Base-by-base conservation (phyloP, 1,140 invertebrate genomes). In the Drosophila kikkawai region DNA sequence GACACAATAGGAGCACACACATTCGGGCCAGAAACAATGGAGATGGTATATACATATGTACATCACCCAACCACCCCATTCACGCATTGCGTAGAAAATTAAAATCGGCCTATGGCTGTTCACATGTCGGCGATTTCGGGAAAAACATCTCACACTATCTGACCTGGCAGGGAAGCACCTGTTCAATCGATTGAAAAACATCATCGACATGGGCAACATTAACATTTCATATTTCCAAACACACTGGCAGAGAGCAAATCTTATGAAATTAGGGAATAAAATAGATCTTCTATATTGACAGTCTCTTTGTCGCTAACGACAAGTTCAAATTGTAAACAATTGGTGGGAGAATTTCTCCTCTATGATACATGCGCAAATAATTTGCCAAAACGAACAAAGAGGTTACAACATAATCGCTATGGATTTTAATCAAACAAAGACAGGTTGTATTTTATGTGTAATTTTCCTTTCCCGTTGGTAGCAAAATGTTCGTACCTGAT, bases 131-230 rank as follows among this genome's bases (percentile, higher is more conserved):
- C 6, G 39, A 58, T 61, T 60, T 61, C 17, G 39, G 26, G 9
- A 34, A 61, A 61, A 44, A 65, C 56, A 61, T n/a, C 37, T 36
- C 39, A 17, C 63, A 56, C 51, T 19, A 34, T 3, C 50, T 34
- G 11, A 4, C 36, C 9, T 8, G 15, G 29, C 19, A 36, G 34
- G 4, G 39, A 26, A 63, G 57, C 63, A 66, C 57, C 63, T 66
- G 57, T 66, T 66, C 57, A 36, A 66, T 66, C 39, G 63, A 66
- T 63, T 66, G 29, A 63, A 66, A 66, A 66, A 63, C 57, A 63
- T 41, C 63, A 44, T 32, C 7, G 19, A 26, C 26, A 22, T n/a
- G 44, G 44, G 13, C 6, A 58, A 17, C 36, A 64, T 44, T 59
- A 32, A 59, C 59, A 19, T 60, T 59, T 41, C 6, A 41, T 42